Base-by-base conservation (phyloP, 2,888 invertebrate species). In the Cephus spinipes region DNA sequence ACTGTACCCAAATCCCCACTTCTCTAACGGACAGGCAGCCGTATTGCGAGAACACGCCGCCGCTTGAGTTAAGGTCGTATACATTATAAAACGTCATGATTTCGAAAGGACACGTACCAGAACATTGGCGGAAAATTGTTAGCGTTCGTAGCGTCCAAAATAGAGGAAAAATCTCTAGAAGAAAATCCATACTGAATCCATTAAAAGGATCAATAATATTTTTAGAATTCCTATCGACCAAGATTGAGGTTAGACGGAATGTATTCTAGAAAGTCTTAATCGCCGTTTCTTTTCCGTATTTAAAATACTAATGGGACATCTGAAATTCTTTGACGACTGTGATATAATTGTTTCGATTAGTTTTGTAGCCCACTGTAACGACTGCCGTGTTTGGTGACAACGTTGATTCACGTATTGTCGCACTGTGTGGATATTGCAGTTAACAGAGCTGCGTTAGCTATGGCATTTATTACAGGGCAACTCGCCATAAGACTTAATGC, bases 281-380 rank as follows among this genome's bases (percentile, higher is more conserved):
- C 23, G 23, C 23, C 32, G 73, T 75, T 55, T 77, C 35, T 12
- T 76, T 40, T 73, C 75, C 31, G 69, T 40, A 73, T 88, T 89
- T 76, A 55, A 55, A 23, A 23, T 23, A 55, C 23, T 9, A 55
- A 55, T 9, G 55, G 0, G 55, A 23, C 9, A 55, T 55, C 55
- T 9, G 23, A 23, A 55, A 23, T 55, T 55, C 55, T 55, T 55
- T 55, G 15, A 9, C 1, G 23, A 55, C 1, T 23, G 9, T 23
- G 55, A 23, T 55, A 15, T 9, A 1, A 55, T 55, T 23, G 55
- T 55, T 55, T 55, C 6, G 55, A 55, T 55, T 55, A 23, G 15
- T 23, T 23, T 55, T 55, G 23, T 23, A 6, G 23, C 15, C 40
- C 9, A 23, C 9, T 23, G 6, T 23, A 55, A 23, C 23, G 9